Base-by-base conservation (phyloP, 2,113 vertebrate species). In the Cheilinus undulatus region DNA sequence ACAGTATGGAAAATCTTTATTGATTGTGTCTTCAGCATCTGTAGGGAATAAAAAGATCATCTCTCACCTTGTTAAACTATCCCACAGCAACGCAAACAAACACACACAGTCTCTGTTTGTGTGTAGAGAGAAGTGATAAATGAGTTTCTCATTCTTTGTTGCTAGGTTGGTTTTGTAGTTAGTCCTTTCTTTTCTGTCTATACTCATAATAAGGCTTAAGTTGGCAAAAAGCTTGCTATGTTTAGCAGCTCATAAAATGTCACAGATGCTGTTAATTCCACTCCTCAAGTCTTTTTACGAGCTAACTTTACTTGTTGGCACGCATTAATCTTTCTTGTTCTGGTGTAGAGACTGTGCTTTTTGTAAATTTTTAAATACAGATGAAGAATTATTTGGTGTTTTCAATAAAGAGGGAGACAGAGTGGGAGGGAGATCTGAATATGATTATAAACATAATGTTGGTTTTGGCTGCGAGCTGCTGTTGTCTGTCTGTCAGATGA, bases 401-500 rank as follows among this genome's bases (percentile, higher is more conserved):
- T 34, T n/a, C n/a, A 11, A 36, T 40, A 51, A 14, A 72, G 28
- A 49, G 45, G 36, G 24, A 66, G 43, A 6, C 26, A 27, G 15
- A 28, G n/a, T 23, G 43, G 50, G 38, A 23, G 50, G n/a, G 51
- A 60, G 36, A 49, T 49, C 40, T 42, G 40, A 83, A 34, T 36
- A 30, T 70, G 32, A 78, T 64, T 75, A 52, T 22, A 72, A 73
- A 50, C 60, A 53, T 59, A 63, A 74, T 76, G 67, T 60, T 70
- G 52, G 45, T 66, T n/a, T 69, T 73, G 68, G 77, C 70, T 67
- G 67, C 5, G 34, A 63, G 68, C 60, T 72, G 53, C 54, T 68
- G 65, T 49, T 52, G 56, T 63, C 76, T 69, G 79, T 36, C 75
- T 76, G 65, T 64, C 74, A 82, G 62, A 67, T 70, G 59, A 43